Evolutionary conservation across 2,888 invertebrate species (phyloP), one percentile per base, ranked within the genome.

Genomic region (Hofmannophila pseudospretella): DNA sequence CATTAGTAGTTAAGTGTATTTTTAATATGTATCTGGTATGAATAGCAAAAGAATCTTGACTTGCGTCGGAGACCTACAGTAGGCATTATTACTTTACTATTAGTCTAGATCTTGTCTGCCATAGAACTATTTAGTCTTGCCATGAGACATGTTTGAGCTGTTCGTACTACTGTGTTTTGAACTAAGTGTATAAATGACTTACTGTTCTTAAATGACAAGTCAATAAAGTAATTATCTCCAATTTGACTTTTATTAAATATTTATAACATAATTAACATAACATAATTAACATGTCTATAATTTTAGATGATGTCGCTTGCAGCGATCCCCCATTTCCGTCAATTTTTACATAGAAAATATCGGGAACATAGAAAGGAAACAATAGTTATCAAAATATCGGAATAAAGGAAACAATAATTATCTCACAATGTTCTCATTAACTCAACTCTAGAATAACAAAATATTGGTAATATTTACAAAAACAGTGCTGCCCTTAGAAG

Each of bases 211-310:
- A 66, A 68, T 69, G 68, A 74, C 58, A 70, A 76, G 75, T 74
- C 64, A 84, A 80, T 81, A 80, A 84, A 81, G 72, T 67, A 70
- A 74, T 82, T 66, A 84, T 77, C 75, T 76, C 70, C 57, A 73
- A 74, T 56, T 67, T 32, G 64, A 23, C 62, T 85, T 85, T 85
- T 37, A 81, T 74, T 81, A 16, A 16, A n/a, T n/a, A n/a, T n/a
- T n/a, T n/a, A n/a, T n/a, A n/a, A n/a, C n/a, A n/a, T n/a, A n/a
- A n/a, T n/a, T n/a, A n/a, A n/a, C n/a, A n/a, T n/a, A n/a, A n/a
- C n/a, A n/a, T n/a, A n/a, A n/a, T n/a, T n/a, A n/a, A n/a, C n/a
- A n/a, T n/a, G n/a, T n/a, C n/a, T n/a, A n/a, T n/a, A n/a, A n/a
- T n/a, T n/a, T n/a, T n/a, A n/a, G n/a, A n/a, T n/a, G n/a, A n/a